Evolutionary conservation across 1,140 invertebrate genomes (phyloP).

Genomic region (Anthonomus grandis): DNA sequence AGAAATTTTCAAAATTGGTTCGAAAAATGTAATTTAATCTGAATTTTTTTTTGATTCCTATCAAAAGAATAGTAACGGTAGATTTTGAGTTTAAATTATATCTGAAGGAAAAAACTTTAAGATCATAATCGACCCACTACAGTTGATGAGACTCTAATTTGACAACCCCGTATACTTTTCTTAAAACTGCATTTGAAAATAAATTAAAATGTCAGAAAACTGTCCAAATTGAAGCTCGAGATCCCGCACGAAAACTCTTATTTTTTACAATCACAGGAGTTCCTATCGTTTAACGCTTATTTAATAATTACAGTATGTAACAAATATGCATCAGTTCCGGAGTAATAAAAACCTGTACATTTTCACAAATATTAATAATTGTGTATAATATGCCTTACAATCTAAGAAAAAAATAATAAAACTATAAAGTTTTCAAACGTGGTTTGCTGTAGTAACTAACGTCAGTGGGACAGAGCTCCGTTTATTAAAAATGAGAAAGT

Average conservation of each 20-base stretch:
- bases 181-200: background rate
- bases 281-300: conserved; percentile 15
- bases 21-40: no score
- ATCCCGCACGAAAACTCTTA: background rate
- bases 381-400: background rate
- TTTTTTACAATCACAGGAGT: conserved; percentile 21
- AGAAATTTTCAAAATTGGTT: no score
- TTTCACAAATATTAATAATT: conserved; percentile 8
- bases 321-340: conserved; percentile 24
- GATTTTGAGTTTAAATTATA: background rate
- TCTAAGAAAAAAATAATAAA: conserved; percentile 10
- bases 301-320: conserved; percentile 15
- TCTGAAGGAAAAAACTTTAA: background rate
- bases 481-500: no score
- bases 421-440: background rate
- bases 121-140: conserved; percentile 4
- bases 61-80: no score
- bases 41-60: no score
- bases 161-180: background rate
- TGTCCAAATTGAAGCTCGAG: no score
- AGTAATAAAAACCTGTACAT: conserved; percentile 27
- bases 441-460: background rate
- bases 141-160: background rate
- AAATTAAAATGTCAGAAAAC: no score
- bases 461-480: background rate